Evolutionary conservation across 2,797 vertebrate genomes (phyloP), one percentile per base, ranked within the genome.

Genomic region (Hydrocynus forskahlii): DNA sequence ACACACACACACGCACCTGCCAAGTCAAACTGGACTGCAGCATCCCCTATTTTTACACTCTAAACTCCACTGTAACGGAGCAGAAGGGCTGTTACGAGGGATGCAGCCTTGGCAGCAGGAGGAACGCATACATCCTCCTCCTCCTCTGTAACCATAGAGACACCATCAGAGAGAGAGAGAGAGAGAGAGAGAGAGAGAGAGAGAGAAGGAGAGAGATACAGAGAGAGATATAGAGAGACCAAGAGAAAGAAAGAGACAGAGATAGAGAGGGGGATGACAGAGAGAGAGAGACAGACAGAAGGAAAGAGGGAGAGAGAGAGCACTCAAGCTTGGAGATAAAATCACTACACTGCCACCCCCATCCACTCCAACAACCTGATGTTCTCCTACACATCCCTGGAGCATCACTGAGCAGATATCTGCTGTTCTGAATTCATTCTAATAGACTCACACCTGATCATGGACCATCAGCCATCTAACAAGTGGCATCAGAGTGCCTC

Each of bases 91-190:
- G 21, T 72, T 55, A 72, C 59, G 12, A 29, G 57, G 23, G 43
- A 54, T n/a, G 68, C 29, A 14, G 48, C 25, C 38, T 79, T n/a
- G 35, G 70, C 12, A 80, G 60, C 21, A 25, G n/a, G 40, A 62
- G n/a, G 7, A 78, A 78, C 19, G 19, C 38, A n/a, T 52, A 63
- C 64, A 66, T 43, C 45, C 78, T 23, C 52, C 17, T 40, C 68
- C 64, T 40, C 38, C 38, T 64, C 69, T 25, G 85, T 86, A 64
- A 75, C 82, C 82, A 86, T 84, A 76, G 81, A 50, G 71, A 86
- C 74, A 7, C 54, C 25, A 68, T 45, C 67, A 60, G 59, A 43
- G 62, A 73, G 67, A 29, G 59, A 2, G 35, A 66, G 43, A 54
- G 66, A 64, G 23, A 66, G 45, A 78, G 45, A 35, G 35, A 35